Conservation (phyloP, 1,140 invertebrate species). For the Carposina sasakii region DNA sequence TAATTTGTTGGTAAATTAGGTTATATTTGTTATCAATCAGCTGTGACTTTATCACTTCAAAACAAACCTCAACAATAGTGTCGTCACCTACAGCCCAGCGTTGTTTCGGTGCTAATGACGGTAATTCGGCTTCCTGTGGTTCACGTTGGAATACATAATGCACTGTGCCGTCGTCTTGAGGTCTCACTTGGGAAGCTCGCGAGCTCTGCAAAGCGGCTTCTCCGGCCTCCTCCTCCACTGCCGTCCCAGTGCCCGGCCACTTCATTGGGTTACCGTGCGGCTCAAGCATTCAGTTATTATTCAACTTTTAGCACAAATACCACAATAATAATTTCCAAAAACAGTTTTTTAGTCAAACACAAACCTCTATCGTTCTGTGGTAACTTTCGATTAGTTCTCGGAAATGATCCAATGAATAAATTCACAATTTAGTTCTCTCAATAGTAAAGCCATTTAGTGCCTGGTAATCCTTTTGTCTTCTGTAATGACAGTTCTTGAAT, state of each 20-base stretch:
- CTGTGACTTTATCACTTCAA: too few species aligned
- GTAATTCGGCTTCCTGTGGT: slow-evolving; percentile 82
- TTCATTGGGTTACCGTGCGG: slow-evolving; percentile 73
- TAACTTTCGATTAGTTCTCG: too few species aligned
- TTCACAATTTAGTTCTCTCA: too few species aligned
- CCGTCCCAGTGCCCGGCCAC: slow-evolving; percentile 68
- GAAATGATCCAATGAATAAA: too few species aligned
- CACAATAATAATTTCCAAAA: too few species aligned
- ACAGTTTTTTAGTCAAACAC: too few species aligned
- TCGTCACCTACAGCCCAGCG: slow-evolving; percentile 89
- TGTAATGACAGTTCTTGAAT: slow-evolving; percentile 59
- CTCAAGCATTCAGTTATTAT: slow-evolving; percentile 71
- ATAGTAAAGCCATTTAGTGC: slow-evolving; percentile 49
- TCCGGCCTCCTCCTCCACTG: slow-evolving; percentile 69
- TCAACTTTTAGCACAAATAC: too few species aligned
- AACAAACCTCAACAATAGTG: slow-evolving; percentile 80
- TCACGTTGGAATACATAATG: slow-evolving; percentile 90
- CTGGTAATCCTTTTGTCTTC: slow-evolving; percentile 59
- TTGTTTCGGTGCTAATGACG: slow-evolving; percentile 78
- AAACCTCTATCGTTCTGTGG: too few species aligned
- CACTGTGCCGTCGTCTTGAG: slow-evolving; percentile 89
- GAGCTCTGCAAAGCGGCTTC: slow-evolving; percentile 60
- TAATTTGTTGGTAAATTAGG: too few species aligned
- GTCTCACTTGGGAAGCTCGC: slow-evolving; percentile 67
- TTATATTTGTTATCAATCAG: too few species aligned